Percentiles rank a stretch among this genome's conserved stretches.
These are phyloP conservation scores for Parthenolecanium corni DNA, from an alignment of 2,888 invertebrate genomes.

Conservation along the genomic window DNA sequence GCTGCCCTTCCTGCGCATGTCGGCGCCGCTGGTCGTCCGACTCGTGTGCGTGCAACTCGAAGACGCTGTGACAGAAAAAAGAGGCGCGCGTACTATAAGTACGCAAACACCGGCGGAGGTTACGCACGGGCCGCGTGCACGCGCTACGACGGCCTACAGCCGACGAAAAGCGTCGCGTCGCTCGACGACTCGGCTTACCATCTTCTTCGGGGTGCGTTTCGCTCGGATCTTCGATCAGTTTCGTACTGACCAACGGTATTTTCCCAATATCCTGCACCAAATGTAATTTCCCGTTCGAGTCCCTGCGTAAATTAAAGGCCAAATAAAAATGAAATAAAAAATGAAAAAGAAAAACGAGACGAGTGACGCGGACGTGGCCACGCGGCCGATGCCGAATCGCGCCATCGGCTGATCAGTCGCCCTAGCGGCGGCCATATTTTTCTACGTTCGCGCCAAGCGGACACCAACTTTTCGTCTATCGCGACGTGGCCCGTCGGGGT, in stretches of 20 bases:
- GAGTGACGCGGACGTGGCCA: no score
- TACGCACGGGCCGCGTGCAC: no score
- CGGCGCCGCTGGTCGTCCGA: neutral
- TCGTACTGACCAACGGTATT: constrained; percentile 69
- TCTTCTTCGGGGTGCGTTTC: constrained; percentile 54
- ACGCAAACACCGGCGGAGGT: no score
- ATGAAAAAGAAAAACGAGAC: neutral
- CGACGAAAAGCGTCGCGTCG: no score
- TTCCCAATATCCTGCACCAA: constrained; percentile 69
- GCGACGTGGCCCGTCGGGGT: no score
- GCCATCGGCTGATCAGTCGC: no score
- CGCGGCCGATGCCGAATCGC: no score
- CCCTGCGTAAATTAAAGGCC: constrained; percentile 40
- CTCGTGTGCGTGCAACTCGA: constrained; percentile 18
- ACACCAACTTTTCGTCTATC: no score
- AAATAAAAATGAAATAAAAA: neutral
- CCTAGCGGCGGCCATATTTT: no score
- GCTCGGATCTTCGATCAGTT: constrained; percentile 73
- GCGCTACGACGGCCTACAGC: no score
- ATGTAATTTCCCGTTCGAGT: constrained; percentile 74
- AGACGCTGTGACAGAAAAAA: neutral
- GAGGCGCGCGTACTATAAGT: no score
- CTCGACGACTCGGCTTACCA: constrained; percentile 40
- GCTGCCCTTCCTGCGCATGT: constrained; percentile 20
- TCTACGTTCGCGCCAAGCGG: no score